Evolutionary conservation across 2,113 vertebrate genomes (phyloP), one percentile per base, ranked within the genome.

Genomic region (Tychaedon coryphoeus): DNA sequence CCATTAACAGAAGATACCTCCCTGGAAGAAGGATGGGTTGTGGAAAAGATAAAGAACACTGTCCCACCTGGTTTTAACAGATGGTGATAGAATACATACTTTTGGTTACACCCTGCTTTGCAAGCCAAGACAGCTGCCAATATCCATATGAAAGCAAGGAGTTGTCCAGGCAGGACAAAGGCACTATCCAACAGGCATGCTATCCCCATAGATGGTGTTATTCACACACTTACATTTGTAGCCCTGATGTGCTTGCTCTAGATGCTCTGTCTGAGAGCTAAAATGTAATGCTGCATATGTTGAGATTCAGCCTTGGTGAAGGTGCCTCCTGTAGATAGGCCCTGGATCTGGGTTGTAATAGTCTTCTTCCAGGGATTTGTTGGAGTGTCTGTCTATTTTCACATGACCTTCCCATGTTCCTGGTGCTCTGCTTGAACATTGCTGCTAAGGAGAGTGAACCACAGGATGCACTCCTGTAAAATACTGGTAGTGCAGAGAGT

Each of bases 161-260:
- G 75, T 26, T 9, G 1, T 25, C 25, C 50, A 69, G 86, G 42
- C 61, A 78, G 50, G 33, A 48, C 28, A 29, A 26, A 57, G 34
- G 43, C 71, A 4, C 42, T 38, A 2, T 70, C 38, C 23, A 38
- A 3, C 0, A 15, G 14, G 7, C 24, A 5, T 9, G 54, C 60
- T 72, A 12, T 47, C 11, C 4, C 9, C 15, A 8, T 2, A 23
- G 38, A 24, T 4, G 6, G 25, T 25, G 19, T 54, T 42, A 36
- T 83, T 38, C 5, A 12, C 4, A 1, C 9, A 29, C 8, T 50
- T 25, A 1, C 1, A 7, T 47, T 77, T 51, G 3, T 34, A 53
- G 48, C 26, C 25, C 28, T 48, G 14, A 25, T 23, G 22, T 20
- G 56, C 23, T 58, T 58, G 13, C 67, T 83, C 28, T 57, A 22